A percentile compares a stretch with the other conserved stretches of the same genome.
These are phyloP conservation scores for Pterophyllum scalare DNA, from an alignment of 2,113 vertebrate species.

Conservation along the genomic window DNA sequence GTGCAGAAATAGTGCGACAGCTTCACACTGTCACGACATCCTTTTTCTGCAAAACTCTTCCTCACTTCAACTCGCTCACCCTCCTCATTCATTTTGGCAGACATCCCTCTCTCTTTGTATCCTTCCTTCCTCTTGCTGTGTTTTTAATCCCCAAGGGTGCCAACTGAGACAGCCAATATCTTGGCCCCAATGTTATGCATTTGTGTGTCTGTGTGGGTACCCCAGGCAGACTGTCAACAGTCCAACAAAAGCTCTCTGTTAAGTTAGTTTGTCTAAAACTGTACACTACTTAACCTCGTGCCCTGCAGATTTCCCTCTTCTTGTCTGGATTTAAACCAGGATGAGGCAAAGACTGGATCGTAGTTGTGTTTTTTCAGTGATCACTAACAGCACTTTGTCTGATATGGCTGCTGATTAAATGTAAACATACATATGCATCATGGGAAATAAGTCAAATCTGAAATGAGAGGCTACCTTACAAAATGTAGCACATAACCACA, in stretches of 20 bases:
- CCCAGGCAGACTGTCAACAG: slow-evolving; percentile 44
- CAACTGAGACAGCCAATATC: slow-evolving; percentile 57
- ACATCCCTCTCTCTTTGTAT: slow-evolving; percentile 27
- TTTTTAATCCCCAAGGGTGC: slow-evolving; percentile 57
- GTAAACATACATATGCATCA: background rate
- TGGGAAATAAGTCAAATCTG: background rate
- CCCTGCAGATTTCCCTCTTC: slow-evolving; percentile 3
- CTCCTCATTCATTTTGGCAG: slow-evolving; percentile 47
- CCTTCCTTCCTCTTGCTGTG: slow-evolving; percentile 42
- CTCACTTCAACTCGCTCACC: slow-evolving; percentile 6
- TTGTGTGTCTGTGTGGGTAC: slow-evolving; percentile 43
- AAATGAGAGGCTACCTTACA: background rate
- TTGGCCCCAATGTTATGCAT: slow-evolving; percentile 51
- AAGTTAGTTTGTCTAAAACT: slow-evolving; percentile 51
- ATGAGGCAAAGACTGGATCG: background rate
- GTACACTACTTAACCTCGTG: slow-evolving; percentile 57
- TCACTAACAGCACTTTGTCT: background rate
- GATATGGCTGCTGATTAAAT: background rate
- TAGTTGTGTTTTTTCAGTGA: background rate
- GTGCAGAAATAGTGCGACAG: background rate
- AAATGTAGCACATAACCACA: background rate
- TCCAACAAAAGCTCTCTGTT: slow-evolving; percentile 61
- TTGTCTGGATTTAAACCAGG: slow-evolving; percentile 13
- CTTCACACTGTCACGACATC: background rate
- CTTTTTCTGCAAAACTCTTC: slow-evolving; percentile 7